phyloP scores from a whole-genome alignment of 1,140 invertebrate species.

The Coboldia fuscipes region DNA sequence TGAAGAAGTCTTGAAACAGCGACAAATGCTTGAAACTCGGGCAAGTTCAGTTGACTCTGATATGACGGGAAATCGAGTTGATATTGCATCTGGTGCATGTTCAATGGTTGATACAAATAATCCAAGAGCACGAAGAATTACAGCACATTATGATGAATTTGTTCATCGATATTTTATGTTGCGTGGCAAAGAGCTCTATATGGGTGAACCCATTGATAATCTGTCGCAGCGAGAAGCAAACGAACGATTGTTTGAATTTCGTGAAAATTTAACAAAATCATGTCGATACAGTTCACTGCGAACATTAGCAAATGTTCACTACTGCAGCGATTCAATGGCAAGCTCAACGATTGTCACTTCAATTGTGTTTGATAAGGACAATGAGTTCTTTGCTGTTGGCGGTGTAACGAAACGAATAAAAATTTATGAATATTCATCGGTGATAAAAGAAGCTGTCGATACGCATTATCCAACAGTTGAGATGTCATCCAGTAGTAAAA shows the following conservation, averaged over 20 bases:
- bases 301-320: conserved; percentile 71
- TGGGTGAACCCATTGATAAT: conserved; percentile 23
- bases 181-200: conserved; percentile 46
- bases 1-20: conserved; percentile 42
- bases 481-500: conserved; percentile 87
- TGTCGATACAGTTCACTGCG: conserved; percentile 60
- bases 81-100: neutral
- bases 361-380: conserved; percentile 94
- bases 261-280: conserved; percentile 74
- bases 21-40: neutral
- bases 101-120: too few species aligned
- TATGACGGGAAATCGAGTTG: neutral
- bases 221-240: conserved; percentile 13
- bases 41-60: neutral
- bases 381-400: conserved; percentile 90
- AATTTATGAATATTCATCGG: conserved; percentile 74
- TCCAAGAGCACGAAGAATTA: conserved; percentile 57
- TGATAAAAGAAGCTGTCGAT: conserved; percentile 64
- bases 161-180: conserved; percentile 68
- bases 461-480: conserved; percentile 85
- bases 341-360: conserved; percentile 87
- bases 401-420: conserved; percentile 92
- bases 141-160: conserved; percentile 78
- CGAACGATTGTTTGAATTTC: conserved; percentile 54
- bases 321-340: conserved; percentile 66